These are phyloP conservation scores for Clamator glandarius DNA, from an alignment of 2,797 vertebrate genomes.

Conservation along the genomic window DNA sequence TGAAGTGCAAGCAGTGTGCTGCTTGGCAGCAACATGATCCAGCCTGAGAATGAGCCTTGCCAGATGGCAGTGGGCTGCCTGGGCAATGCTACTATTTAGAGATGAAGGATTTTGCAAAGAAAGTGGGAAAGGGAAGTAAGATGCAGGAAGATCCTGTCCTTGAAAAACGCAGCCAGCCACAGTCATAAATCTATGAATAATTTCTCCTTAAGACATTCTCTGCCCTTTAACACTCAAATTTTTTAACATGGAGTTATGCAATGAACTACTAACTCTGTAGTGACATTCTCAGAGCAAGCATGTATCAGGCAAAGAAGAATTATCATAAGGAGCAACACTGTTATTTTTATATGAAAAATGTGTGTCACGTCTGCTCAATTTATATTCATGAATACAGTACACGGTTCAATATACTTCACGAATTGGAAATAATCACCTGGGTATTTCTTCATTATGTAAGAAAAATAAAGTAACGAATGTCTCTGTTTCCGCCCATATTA, in stretches of 20 bases:
- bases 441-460: conserved; percentile 51
- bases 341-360: conserved; percentile 53
- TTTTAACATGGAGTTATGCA: conserved; percentile 13
- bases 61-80: not conserved
- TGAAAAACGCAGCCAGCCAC: not conserved
- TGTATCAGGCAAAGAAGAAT: conserved; percentile 40
- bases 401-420: conserved; percentile 15
- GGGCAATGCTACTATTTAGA: not conserved
- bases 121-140: not conserved
- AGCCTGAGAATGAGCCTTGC: not conserved
- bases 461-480: not conserved
- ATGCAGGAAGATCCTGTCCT: not conserved
- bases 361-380: conserved; percentile 30
- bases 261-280: not conserved
- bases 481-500: not conserved
- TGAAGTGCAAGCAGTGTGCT: fast-evolving
- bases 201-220: not conserved
- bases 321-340: not conserved
- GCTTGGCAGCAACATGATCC: fast-evolving
- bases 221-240: not conserved
- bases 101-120: not conserved
- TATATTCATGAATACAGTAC: conserved; percentile 69
- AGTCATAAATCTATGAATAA: not conserved
- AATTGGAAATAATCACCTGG: conserved; percentile 49
- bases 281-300: not conserved